Conservation (phyloP, 1,140 invertebrate species). For the Drosophila quadrilineata region DNA sequence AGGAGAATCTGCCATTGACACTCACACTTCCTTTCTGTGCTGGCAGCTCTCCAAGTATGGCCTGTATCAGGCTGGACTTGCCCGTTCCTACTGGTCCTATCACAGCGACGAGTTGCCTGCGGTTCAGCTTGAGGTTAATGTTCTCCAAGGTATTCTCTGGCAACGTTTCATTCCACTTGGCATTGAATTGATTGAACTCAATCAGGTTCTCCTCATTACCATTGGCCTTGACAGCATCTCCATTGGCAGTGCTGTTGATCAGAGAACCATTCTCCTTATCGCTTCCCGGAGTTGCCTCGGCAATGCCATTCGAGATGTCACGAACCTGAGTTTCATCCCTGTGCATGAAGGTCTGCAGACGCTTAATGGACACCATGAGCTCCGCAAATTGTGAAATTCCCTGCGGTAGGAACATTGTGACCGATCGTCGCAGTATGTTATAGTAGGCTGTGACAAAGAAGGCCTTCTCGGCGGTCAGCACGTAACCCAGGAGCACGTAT, state of each 20-base stretch:
- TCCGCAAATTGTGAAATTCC: conserved; percentile 85
- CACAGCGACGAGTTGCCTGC: conserved; percentile 84
- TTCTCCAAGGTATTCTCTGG: conserved; percentile 49
- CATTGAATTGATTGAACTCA: conserved; percentile 52
- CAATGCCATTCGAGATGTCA: conserved; percentile 40
- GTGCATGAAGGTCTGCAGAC: conserved; percentile 86
- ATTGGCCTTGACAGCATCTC: conserved; percentile 36
- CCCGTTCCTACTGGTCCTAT: conserved; percentile 86
- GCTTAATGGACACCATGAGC: conserved; percentile 85
- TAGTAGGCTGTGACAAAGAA: conserved; percentile 88
- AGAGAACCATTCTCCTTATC: conserved; percentile 10
- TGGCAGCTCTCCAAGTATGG: conserved; percentile 77
- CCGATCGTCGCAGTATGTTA: conserved; percentile 86
- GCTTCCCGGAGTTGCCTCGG: background rate
- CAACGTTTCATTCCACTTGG: conserved; percentile 56
- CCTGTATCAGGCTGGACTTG: conserved; percentile 82
- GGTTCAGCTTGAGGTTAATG: conserved; percentile 55
- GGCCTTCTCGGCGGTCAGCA: conserved; percentile 85
- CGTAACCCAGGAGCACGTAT: conserved; percentile 86
- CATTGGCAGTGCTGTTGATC: conserved; percentile 15
- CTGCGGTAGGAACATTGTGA: conserved; percentile 88
- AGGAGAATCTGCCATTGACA: conserved; percentile 61
- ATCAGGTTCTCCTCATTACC: conserved; percentile 42
- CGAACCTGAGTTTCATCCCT: conserved; percentile 83
- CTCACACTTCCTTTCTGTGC: conserved; percentile 35